Conservation (phyloP, 2,797 vertebrate genomes). For the Eremophila alpestris region DNA sequence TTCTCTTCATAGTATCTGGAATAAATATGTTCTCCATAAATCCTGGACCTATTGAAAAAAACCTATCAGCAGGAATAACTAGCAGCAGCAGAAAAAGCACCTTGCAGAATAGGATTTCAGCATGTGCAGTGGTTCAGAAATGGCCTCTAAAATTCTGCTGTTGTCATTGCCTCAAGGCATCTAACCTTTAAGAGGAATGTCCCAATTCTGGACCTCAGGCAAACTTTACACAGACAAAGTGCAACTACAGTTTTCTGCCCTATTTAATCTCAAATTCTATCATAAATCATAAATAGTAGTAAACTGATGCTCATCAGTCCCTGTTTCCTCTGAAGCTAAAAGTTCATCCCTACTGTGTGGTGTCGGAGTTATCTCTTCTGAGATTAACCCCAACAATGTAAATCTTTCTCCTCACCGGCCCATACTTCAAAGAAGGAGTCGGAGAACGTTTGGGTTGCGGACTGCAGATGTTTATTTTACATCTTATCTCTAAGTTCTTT, state of each 20-base stretch:
- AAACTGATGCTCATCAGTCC: background rate
- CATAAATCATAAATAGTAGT: slow-evolving; percentile 4
- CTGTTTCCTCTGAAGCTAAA: background rate
- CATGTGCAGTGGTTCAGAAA: background rate
- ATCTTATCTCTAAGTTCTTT: too few species aligned
- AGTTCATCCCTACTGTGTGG: background rate
- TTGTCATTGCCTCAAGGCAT: background rate
- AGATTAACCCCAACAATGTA: too few species aligned
- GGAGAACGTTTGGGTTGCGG: too few species aligned
- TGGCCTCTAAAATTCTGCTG: background rate
- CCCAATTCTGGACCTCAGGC: background rate
- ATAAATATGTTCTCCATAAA: background rate
- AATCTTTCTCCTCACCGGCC: too few species aligned
- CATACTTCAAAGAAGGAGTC: too few species aligned
- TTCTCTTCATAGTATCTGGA: background rate
- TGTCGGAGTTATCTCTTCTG: too few species aligned
- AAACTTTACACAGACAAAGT: background rate
- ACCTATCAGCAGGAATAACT: background rate
- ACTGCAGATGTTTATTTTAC: too few species aligned
- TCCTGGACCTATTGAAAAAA: background rate
- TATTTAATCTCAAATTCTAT: slow-evolving; percentile 24
- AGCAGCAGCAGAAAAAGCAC: background rate
- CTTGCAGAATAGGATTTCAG: background rate
- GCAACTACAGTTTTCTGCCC: background rate
- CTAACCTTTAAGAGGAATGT: background rate